A percentile compares a stretch with the other conserved stretches of the same genome.
Conservation (phyloP, 2,113 vertebrate species). For the Coregonus clupeaformis region DNA sequence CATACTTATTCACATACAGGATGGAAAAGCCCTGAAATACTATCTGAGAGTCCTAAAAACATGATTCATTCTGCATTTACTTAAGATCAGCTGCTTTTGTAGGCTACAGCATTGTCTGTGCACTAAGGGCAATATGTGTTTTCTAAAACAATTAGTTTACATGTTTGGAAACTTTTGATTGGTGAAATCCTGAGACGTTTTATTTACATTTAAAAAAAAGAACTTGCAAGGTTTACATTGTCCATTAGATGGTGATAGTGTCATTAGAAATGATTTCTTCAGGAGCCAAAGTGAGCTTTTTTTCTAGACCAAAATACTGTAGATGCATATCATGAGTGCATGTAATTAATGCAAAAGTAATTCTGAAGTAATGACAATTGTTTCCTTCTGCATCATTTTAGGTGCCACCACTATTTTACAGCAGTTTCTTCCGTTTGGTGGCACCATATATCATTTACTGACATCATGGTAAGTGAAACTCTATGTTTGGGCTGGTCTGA, state of each 20-base stretch:
- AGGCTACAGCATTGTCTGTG: too few species aligned
- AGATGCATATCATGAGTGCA: neutral
- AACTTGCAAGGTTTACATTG: neutral
- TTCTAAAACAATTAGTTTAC: too few species aligned
- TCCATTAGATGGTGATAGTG: conserved; percentile 9
- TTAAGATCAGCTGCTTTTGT: too few species aligned
- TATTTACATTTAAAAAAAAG: neutral
- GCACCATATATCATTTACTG: neutral
- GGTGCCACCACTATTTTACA: neutral
- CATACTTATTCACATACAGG: too few species aligned
- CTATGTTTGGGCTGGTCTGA: neutral
- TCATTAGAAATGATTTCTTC: neutral
- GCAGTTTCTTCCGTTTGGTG: too few species aligned
- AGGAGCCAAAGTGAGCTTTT: neutral
- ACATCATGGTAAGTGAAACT: neutral
- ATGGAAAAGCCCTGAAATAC: too few species aligned
- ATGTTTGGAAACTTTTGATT: too few species aligned
- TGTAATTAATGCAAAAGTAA: neutral
- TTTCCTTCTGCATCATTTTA: neutral
- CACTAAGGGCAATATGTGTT: too few species aligned
- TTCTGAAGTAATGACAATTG: neutral
- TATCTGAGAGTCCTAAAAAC: too few species aligned
- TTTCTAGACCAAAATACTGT: neutral
- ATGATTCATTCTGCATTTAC: too few species aligned
- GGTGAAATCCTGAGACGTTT: neutral